These are phyloP conservation scores for Rynchops niger DNA, from an alignment of 2,113 vertebrate genomes.

Conservation along the genomic window DNA sequence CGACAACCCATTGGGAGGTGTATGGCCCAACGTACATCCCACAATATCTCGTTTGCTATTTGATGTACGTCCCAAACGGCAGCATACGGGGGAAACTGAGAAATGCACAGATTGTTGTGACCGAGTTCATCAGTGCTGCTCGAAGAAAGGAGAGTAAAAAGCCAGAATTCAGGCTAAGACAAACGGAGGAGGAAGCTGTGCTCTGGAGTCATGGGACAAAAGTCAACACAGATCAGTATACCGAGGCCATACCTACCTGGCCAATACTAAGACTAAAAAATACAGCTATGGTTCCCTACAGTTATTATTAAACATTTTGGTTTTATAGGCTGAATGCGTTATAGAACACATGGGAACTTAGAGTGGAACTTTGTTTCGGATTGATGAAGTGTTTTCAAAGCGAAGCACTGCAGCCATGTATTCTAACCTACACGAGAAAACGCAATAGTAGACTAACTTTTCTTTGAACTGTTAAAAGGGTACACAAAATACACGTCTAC, in stretches of 20 bases:
- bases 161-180: background rate
- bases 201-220: background rate
- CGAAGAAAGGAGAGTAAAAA: background rate
- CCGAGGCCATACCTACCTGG: background rate
- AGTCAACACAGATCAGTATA: background rate
- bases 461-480: background rate
- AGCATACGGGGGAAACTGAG: background rate
- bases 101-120: background rate
- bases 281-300: background rate
- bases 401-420: fast-evolving
- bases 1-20: background rate
- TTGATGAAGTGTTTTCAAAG: background rate
- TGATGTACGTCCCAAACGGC: background rate
- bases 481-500: background rate
- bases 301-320: background rate
- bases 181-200: background rate
- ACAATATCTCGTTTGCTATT: background rate
- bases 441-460: background rate
- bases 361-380: background rate
- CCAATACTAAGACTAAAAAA: background rate
- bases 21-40: background rate
- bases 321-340: background rate
- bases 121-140: background rate
- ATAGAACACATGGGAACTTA: background rate
- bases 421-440: background rate